Base-by-base conservation (phyloP, 2,888 invertebrate species). In the Folsomia manolachei region DNA sequence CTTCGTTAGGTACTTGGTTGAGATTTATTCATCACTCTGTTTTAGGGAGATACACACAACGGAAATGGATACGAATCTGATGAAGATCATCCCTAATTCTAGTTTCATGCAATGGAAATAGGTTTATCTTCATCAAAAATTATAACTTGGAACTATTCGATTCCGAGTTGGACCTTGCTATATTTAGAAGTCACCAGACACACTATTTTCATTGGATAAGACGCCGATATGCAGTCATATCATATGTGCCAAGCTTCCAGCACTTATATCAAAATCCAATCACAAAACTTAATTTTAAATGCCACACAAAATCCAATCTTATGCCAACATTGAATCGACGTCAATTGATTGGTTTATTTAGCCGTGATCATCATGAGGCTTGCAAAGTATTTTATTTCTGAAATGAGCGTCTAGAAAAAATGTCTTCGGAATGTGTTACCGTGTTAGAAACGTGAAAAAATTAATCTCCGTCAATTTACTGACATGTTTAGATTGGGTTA, bases 141-240 rank as follows among this genome's bases (percentile, higher is more conserved):
- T 51, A 51, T 51, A 9, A 11, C 14, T 51, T 51, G 51, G n/a
- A n/a, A n/a, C n/a, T 39, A 14, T 14, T 39, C 14, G 39, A 39
- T 39, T 39, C 39, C 39, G 39, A 51, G 51, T 56, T 56, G 56
- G 56, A 4, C 19, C 21, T 69, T 14, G 27, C 71, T 71, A 71
- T 66, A 68, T 63, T 71, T 71, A 71, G 71, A 71, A 68, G 66
- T 71, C 71, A n/a, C 9, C 62, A 71, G 71, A 71, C 71, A 71
- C 68, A 71, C 68, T 68, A 71, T 71, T 71, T 71, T 71, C 67
- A 61, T 71, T 69, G 62, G 62, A 69, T 39, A 62, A 39, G 39
- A 27, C 39, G n/a, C n/a, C n/a, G n/a, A n/a, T n/a, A n/a, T n/a
- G n/a, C n/a, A 56, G 18, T 56, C 18, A n/a, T 56, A 9, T 39